phyloP scores from a whole-genome alignment of 2,113 vertebrate species.

The Pseudopodoces humilis region DNA sequence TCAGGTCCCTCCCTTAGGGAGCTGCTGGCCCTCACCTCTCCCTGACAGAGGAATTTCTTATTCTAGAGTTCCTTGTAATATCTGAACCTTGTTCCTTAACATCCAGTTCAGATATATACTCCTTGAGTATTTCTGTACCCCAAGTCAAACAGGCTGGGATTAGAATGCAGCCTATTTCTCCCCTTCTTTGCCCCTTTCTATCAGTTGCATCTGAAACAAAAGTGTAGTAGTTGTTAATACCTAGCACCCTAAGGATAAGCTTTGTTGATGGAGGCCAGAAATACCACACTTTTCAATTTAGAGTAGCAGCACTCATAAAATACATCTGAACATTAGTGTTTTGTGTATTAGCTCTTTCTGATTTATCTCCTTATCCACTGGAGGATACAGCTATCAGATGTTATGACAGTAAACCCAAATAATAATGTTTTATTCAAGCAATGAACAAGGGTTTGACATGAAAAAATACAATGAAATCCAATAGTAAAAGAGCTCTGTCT shows the following conservation, averaged over 20 bases:
- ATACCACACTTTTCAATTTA: neutral
- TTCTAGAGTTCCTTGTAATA: neutral
- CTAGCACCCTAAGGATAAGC: neutral
- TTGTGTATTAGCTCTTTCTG: neutral
- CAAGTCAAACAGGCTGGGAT: neutral
- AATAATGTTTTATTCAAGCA: neutral
- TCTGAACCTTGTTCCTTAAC: neutral
- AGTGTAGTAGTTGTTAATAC: neutral
- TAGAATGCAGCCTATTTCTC: neutral
- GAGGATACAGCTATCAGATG: neutral
- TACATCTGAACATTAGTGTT: neutral
- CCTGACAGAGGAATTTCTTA: neutral
- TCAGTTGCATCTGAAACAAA: neutral
- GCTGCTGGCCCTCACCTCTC: neutral
- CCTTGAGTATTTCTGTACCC: neutral
- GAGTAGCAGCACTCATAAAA: neutral
- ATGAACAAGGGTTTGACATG: neutral
- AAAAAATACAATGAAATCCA: neutral
- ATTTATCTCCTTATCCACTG: neutral
- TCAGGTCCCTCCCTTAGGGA: neutral
- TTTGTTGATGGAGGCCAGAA: neutral
- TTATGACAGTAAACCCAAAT: neutral
- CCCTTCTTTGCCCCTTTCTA: neutral
- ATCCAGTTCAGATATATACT: neutral
- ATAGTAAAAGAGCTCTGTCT: neutral